Evolutionary conservation across 2,888 invertebrate genomes (phyloP), one percentile per base, ranked within the genome.

Genomic region (Drosophila formosana): DNA sequence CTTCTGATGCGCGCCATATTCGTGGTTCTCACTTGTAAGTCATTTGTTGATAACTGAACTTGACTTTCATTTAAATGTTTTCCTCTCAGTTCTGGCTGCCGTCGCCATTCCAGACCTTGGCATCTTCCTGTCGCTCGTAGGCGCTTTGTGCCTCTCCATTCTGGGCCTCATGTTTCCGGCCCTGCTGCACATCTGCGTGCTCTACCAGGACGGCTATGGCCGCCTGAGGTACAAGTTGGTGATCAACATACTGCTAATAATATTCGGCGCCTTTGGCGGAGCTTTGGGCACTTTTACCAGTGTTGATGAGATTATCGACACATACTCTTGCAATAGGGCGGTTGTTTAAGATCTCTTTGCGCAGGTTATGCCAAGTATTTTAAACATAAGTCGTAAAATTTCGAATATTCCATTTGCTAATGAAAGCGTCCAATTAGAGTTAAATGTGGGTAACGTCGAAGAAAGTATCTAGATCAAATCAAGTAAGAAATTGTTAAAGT

Each of bases 81-180:
- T 1, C 2, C 11, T 30, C 18, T 41, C 39, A 41, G 39, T 41
- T 41, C 18, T 41, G 6, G 13, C 96, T 98, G 98, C 98, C 6
- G 95, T 97, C 55, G 95, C 96, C n/a, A 96, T 98, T 58, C 98
- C 98, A 0, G 95, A 98, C 86, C 93, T 98, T 11, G 39, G 18
- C 7, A 95, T 97, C 0, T 97, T 98, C 90, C 98, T 98, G 60
- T 97, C 98, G 0, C 93, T 98, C 43, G 97, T 98, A 0, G 98
- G 98, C 25, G 98, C 98, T 25, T 96, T 98, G 9, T 98, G 98
- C 82, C 94, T 98, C 34, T 98, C 98, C 3, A 96, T 97, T 76
- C 93, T 98, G 63, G 98, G 98, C 3, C 94, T 98, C 1, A 97
- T 98, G 89, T 97, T 98, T 91, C 98, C 98, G 0, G 96, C 98